Evolutionary conservation across 2,888 invertebrate genomes (phyloP), one percentile per base, ranked within the genome.

Genomic region (Tinea semifulvella): DNA sequence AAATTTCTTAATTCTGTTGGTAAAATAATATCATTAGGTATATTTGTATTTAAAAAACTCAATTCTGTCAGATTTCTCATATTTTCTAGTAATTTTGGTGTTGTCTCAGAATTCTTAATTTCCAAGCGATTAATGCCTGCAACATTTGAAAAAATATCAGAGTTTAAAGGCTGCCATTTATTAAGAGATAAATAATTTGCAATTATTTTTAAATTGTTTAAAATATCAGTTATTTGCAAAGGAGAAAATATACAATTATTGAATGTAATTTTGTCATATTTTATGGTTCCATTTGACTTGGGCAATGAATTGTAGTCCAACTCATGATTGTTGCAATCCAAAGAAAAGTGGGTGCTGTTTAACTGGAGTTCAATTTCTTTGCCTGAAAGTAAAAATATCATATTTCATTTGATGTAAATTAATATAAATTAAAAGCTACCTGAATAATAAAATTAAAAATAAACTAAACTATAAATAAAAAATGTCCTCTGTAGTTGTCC

Each of bases 61-160:
- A 40, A 22, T 13, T 40, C 40, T 13, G 20, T 22, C 4, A 40
- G 11, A 22, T 40, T 22, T 2, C 2, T 11, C n/a, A 40, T n/a
- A 11, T 40, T n/a, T 13, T 13, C 13, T 11, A 40, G 4, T 40
- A 22, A 40, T 22, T 10, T 22, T 22, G 6, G 8, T 22, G 20
- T 40, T 31, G 14, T 22, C 11, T 40, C n/a, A 13, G 40, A 40
- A 31, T 36, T 36, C 16, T 18, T 22, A 13, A 40, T 40, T 22
- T 40, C 22, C 22, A 40, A 40, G 14, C 17, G n/a, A 22, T 19
- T 20, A 2, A 40, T n/a, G 2, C 14, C 13, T 31, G 5, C 8
- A 20, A 40, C 6, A 4, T 40, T 40, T 13, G 16, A 2, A 36
- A 40, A 40, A 2, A 13, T 11, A 22, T 22, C 40, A 6, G 5